Evolutionary conservation across 2,113 vertebrate genomes (phyloP).

Genomic region (Hydrolagus affinis): DNA sequence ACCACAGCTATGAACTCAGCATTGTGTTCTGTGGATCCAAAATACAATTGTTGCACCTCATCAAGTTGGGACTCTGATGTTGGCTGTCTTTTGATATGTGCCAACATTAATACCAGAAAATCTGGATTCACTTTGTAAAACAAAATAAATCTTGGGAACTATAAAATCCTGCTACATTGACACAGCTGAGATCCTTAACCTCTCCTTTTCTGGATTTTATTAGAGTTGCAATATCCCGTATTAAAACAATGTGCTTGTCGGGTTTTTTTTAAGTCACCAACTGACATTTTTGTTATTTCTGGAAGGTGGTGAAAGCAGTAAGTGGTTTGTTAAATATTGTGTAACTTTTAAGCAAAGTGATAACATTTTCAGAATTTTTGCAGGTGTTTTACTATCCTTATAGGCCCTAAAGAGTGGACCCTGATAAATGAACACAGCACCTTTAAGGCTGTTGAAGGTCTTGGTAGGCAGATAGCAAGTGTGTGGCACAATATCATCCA

Average conservation of each 20-base stretch:
- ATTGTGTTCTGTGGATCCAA: conserved; percentile 22
- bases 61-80: background rate
- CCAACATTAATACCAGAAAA: background rate
- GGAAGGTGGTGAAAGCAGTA: background rate
- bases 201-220: background rate
- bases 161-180: conserved; percentile 12
- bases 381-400: background rate
- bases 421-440: background rate
- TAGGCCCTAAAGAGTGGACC: background rate
- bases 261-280: conserved; percentile 17
- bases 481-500: conserved; percentile 19
- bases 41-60: conserved; percentile 20
- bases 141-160: background rate
- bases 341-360: background rate
- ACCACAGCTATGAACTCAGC: conserved; percentile 15
- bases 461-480: conserved; percentile 5
- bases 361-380: background rate
- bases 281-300: conserved; percentile 16
- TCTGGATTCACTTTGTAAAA: background rate
- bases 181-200: background rate
- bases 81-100: background rate
- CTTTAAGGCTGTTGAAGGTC: conserved; percentile 21
- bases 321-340: conserved; percentile 22
- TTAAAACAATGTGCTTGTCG: background rate
- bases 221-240: conserved; percentile 5